Conservation (phyloP, 1,140 invertebrate species). For the Drosophila repletoides region DNA sequence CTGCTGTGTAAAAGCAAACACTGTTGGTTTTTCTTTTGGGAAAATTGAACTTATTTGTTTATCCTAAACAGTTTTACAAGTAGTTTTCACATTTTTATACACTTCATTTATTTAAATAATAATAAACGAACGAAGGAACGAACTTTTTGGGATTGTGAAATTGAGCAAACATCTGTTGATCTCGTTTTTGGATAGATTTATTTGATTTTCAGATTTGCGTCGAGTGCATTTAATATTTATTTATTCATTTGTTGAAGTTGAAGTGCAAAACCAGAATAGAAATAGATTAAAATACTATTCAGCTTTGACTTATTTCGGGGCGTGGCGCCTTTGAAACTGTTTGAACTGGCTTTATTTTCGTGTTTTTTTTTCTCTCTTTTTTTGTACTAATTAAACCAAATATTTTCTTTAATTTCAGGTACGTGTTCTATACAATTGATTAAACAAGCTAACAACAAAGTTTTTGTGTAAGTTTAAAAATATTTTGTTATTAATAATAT, state of each 20-base stretch:
- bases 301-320: neutral
- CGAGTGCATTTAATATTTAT: slow-evolving; percentile 15
- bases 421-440: slow-evolving; percentile 32
- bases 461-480: slow-evolving; percentile 36
- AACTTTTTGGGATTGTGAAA: neutral
- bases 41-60: slow-evolving; percentile 21
- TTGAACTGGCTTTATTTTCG: neutral
- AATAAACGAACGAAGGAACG: slow-evolving; percentile 1
- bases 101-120: slow-evolving; percentile 7
- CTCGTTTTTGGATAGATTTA: neutral
- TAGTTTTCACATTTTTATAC: slow-evolving; percentile 25
- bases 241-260: slow-evolving; percentile 11
- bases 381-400: neutral
- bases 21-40: neutral
- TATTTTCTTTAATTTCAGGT: slow-evolving; percentile 28
- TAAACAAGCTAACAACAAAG: slow-evolving; percentile 2
- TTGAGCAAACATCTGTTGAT: slow-evolving; percentile 22
- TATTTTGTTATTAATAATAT: slow-evolving; percentile 28
- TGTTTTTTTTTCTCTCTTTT: neutral
- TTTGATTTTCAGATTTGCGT: neutral
- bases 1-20: slow-evolving; percentile 13
- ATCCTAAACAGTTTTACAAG: slow-evolving; percentile 11
- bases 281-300: slow-evolving; percentile 2
- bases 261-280: neutral
- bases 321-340: slow-evolving; percentile 3